Evolutionary conservation across 1,140 invertebrate genomes (phyloP), one percentile per base, ranked within the genome.

Genomic region (Microplitis demolitor): DNA sequence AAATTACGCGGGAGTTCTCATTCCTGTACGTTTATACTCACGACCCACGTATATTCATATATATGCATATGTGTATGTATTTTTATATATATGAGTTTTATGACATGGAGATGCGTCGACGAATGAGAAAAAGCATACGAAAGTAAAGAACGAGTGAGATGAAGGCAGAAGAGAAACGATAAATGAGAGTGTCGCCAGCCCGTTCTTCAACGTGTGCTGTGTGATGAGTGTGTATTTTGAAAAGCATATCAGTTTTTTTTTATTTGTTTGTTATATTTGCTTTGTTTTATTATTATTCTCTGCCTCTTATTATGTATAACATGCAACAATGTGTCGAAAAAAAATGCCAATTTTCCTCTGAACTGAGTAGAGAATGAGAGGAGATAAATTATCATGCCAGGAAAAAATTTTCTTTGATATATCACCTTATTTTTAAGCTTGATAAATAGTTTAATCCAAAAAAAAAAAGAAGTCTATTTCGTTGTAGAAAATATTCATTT

Each of bases 121-220:
- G 61, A 24, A 33, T 13, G 63, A 13, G 51, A 64, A 71, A 33
- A 63, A 66, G 39, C 5, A 45, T 45, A 5, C 6, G 11, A 45
- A 45, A 45, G 6, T 11, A 11, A 45, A 45, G 39, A 35, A 54
- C 13, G 66, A 51, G 51, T 35, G 45, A 37, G 71, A 60, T 45
- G 54, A 39, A 58, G 56, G 3, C 5, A 51, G 51, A 37, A 61
- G 71, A 67, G 54, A 61, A 68, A 54, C 66, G 72, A 73, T 73
- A 73, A 73, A 73, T 73, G 72, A 73, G 72, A 73, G 72, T 73
- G 72, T 73, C 72, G 72, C 66, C 50, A 34, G 66, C 8, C 37
- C 58, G 53, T 39, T 37, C 37, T 62, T 67, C 66, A 67, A 14
- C 66, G 58, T 68, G 66, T 45, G 54, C 4, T 39, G n/a, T n/a